Conservation (phyloP, 2,888 invertebrate genomes). For the Amblyteles armatorius region DNA sequence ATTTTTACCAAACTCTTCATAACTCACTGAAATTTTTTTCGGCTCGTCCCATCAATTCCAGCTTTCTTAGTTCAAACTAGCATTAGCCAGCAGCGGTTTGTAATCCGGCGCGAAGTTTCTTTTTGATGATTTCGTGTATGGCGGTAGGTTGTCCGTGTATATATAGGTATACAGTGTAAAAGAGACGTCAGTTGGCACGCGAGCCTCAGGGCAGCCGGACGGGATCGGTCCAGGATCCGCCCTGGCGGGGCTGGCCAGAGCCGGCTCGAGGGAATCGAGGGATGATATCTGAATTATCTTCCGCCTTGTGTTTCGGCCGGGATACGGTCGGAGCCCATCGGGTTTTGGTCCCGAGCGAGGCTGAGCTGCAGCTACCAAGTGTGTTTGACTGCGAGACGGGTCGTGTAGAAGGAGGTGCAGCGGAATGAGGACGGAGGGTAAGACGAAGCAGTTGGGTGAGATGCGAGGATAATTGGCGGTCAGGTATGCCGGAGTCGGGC, state of each 20-base stretch:
- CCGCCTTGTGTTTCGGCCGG: conserved; percentile 68
- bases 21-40: background rate
- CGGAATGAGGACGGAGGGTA: conserved; percentile 43
- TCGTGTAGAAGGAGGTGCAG: conserved; percentile 39
- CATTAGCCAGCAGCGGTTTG: conserved; percentile 70
- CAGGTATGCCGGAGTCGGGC: conserved; percentile 75
- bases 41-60: conserved; percentile 8
- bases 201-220: conserved; percentile 73
- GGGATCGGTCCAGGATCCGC: conserved; percentile 66
- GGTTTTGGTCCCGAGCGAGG: background rate
- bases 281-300: conserved; percentile 82
- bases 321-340: conserved; percentile 11
- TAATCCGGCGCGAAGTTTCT: conserved; percentile 71
- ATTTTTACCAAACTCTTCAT: background rate
- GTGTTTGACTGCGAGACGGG: conserved; percentile 32
- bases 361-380: conserved; percentile 24
- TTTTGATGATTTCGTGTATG: conserved; percentile 3
- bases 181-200: conserved; percentile 81
- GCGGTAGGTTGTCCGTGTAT: background rate
- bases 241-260: conserved; percentile 59
- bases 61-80: conserved; percentile 14
- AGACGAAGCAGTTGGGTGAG: conserved; percentile 77
- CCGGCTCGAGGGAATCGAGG: conserved; percentile 72
- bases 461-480: conserved; percentile 81
- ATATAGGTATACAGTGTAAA: conserved; percentile 27